Evolutionary conservation across 2,797 vertebrate genomes (phyloP).

Genomic region (Macrochelys suwanniensis): DNA sequence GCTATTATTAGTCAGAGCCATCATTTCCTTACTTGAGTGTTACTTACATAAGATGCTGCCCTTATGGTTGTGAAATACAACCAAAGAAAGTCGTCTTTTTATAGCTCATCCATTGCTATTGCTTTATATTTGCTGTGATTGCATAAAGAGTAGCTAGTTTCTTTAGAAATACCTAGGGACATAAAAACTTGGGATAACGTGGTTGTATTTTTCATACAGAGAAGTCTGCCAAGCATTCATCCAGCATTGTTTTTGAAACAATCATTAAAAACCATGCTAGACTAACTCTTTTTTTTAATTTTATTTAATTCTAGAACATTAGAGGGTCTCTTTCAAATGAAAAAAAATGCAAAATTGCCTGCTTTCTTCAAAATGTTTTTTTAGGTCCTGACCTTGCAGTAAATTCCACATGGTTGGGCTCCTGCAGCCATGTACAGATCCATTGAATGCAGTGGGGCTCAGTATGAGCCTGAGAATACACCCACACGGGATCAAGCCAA

Average conservation of each 20-base stretch:
- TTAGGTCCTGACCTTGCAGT: background rate
- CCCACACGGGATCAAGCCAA: background rate
- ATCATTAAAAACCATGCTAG: background rate
- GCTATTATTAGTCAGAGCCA: background rate
- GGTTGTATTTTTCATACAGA: background rate
- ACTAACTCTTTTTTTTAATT: background rate
- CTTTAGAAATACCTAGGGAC: background rate
- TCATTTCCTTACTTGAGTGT: background rate
- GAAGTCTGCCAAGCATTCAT: background rate
- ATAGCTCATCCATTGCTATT: background rate
- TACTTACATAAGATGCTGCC: background rate
- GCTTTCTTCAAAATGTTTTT: background rate
- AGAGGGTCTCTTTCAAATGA: background rate
- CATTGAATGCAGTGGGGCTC: background rate
- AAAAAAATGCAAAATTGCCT: background rate
- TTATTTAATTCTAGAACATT: background rate
- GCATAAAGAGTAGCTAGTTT: background rate
- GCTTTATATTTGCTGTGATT: background rate
- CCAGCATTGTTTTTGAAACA: background rate
- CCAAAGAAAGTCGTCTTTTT: background rate
- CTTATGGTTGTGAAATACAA: background rate
- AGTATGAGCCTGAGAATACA: background rate
- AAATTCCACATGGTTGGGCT: background rate
- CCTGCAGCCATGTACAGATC: background rate
- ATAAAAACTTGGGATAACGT: background rate